Evolutionary conservation across 2,113 vertebrate genomes (phyloP), one percentile per base, ranked within the genome.

Genomic region (Engystomops pustulosus): DNA sequence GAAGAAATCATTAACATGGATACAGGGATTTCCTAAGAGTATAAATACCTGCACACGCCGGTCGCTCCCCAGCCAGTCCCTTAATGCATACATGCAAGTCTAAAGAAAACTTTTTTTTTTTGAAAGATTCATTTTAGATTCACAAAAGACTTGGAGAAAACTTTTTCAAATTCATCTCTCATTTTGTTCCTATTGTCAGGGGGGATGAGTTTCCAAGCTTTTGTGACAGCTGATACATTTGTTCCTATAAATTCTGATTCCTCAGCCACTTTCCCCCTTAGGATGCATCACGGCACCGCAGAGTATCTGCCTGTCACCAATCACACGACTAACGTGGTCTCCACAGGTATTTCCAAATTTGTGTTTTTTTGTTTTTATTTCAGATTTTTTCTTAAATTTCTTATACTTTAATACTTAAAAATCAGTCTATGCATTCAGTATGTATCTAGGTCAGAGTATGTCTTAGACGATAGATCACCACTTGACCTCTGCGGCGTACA

Each of bases 1-100:
- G 91, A 89, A 90, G 89, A 90, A 89, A 87, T 87, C 90, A 95
- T 95, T 96, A 94, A 96, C 91, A 96, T 96, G 95, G 93, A 96
- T 94, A 90, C 95, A 92, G 89, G 90, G 91, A 92, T 94, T 92
- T 92, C 90, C 92, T 92, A 80, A 88, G 79, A 77, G 91, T 96
- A 98, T 99, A 99, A 99, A 98, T 97, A 93, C 95, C 93, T 94
- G 96, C 94, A 96, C 92, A 93, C 90, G 90, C 93, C 90, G 87
- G 90, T 91, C 72, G 72, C 85, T 88, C 81, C 90, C 92, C 92
- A 91, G 86, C 86, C 89, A 90, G 91, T 86, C 88, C 88, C 87
- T 77, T 91, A 89, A 92, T 90, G 91, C 90, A 90, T 90, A 88
- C 88, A 92, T 90, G 90, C 89, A 92, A 88, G 89, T 86, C 86